Percentiles rank a stretch among this genome's conserved stretches.
Evolutionary conservation across 2,888 invertebrate genomes (phyloP).

Genomic region (Caenorhabditis sp.): DNA sequence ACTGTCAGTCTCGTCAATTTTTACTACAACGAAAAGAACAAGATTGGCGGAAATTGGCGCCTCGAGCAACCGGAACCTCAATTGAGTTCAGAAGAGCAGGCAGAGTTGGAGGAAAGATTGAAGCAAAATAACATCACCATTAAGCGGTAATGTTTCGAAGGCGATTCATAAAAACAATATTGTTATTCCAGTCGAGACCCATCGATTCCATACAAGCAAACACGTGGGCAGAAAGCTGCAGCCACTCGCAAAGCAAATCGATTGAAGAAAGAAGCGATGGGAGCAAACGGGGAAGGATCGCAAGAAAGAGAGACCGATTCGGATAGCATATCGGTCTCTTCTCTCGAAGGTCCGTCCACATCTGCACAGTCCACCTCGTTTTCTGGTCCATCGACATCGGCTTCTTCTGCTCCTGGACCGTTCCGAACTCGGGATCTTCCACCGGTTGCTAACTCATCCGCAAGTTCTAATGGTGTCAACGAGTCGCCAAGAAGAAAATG

Average conservation of each 20-base stretch:
- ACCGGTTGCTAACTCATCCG: not conserved
- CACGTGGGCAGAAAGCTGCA: constrained; percentile 6
- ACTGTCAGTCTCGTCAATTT: constrained; percentile 20
- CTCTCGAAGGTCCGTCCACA: not conserved
- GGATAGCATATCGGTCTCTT: not conserved
- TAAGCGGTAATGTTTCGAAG: not conserved
- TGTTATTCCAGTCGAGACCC: constrained; percentile 24
- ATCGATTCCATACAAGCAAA: not conserved
- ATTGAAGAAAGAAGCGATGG: not conserved
- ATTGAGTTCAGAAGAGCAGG: not conserved
- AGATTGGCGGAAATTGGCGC: constrained; percentile 18
- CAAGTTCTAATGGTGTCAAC: not conserved
- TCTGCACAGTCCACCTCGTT: not conserved
- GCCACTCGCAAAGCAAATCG: not conserved
- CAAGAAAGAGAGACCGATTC: not conserved
- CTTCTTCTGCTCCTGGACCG: not conserved
- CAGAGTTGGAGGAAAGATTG: constrained; percentile 17
- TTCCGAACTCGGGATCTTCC: not conserved
- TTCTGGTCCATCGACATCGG: not conserved
- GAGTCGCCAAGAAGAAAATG: not conserved
- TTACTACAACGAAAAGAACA: constrained; percentile 43
- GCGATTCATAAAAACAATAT: not conserved
- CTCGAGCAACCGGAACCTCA: constrained; percentile 2
- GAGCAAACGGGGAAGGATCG: not conserved
- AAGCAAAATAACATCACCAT: not conserved